Evolutionary conservation across 2,888 invertebrate genomes (phyloP).

Genomic region (Apodemia mormo): DNA sequence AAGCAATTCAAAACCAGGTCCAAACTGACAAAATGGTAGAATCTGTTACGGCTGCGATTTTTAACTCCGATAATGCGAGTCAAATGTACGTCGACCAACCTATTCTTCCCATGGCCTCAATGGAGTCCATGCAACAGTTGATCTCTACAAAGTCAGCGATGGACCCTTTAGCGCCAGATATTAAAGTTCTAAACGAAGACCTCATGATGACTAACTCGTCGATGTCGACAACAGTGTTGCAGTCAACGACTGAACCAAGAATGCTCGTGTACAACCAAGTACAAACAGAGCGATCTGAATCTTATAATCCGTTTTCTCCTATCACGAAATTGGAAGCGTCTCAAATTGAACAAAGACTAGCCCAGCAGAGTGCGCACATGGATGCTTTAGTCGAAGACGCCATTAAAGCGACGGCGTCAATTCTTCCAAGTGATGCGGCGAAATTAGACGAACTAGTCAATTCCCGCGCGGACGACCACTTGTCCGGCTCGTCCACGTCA

Average conservation of each 20-base stretch:
- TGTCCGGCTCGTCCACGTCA: conserved; percentile 57
- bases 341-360: conserved; percentile 62
- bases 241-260: conserved; percentile 46
- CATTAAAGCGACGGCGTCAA: conserved; percentile 70
- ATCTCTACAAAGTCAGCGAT: conserved; percentile 55
- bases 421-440: conserved; percentile 67
- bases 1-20: conserved; percentile 73
- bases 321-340: conserved; percentile 65
- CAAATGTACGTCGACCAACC: conserved; percentile 59
- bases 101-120: conserved; percentile 49
- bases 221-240: conserved; percentile 48
- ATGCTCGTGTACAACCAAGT: conserved; percentile 56
- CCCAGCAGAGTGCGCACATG: conserved; percentile 72
- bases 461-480: conserved; percentile 65
- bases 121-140: conserved; percentile 59
- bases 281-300: conserved; percentile 44
- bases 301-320: conserved; percentile 64
- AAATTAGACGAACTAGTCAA: conserved; percentile 83
- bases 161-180: conserved; percentile 51
- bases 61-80: conserved; percentile 63
- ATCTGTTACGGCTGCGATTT: conserved; percentile 75
- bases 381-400: conserved; percentile 75
- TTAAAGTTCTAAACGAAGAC: conserved; percentile 60
- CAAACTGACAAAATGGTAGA: conserved; percentile 80
- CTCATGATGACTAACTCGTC: conserved; percentile 57